A percentile compares a stretch with the other conserved stretches of the same genome.
phyloP scores from a whole-genome alignment of 2,888 invertebrate genomes.

The Eupithecia exiguata region DNA sequence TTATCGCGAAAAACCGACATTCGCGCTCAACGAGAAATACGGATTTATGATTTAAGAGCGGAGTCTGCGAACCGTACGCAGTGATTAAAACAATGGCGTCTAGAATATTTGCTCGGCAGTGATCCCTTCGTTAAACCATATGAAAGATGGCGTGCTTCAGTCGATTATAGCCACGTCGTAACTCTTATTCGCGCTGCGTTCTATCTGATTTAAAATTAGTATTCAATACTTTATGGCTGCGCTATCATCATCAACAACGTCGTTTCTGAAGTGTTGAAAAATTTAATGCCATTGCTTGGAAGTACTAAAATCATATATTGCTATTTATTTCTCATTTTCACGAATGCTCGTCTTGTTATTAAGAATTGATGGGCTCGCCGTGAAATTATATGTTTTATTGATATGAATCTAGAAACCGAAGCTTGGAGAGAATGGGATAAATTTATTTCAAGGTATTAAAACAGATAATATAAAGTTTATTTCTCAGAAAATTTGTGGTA shows the following conservation, averaged over 20 bases:
- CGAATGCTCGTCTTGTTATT: constrained; percentile 32
- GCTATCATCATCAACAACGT: constrained; percentile 49
- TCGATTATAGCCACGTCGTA: constrained; percentile 56
- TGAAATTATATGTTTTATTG: constrained; percentile 29
- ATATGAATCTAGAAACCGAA: constrained; percentile 9
- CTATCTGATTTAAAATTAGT: constrained; percentile 59
- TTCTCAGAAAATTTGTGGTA: neutral
- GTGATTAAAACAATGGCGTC: constrained; percentile 13
- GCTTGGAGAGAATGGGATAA: neutral
- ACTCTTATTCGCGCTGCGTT: constrained; percentile 57
- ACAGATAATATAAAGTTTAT: neutral
- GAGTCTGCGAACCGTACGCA: neutral
- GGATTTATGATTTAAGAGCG: neutral
- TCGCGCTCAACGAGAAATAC: neutral
- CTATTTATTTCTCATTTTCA: constrained; percentile 40
- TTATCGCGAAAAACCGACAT: neutral
- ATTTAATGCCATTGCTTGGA: constrained; percentile 43
- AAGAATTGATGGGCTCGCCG: constrained; percentile 30
- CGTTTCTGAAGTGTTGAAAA: constrained; percentile 47
- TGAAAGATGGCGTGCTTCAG: constrained; percentile 57
- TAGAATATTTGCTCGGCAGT: constrained; percentile 22
- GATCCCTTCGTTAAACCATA: constrained; percentile 51
- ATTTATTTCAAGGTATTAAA: neutral
- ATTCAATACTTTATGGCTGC: constrained; percentile 52
- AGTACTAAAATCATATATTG: constrained; percentile 40